Evolutionary conservation across 2,113 vertebrate species (phyloP).

Genomic region (Scophthalmus maximus): DNA sequence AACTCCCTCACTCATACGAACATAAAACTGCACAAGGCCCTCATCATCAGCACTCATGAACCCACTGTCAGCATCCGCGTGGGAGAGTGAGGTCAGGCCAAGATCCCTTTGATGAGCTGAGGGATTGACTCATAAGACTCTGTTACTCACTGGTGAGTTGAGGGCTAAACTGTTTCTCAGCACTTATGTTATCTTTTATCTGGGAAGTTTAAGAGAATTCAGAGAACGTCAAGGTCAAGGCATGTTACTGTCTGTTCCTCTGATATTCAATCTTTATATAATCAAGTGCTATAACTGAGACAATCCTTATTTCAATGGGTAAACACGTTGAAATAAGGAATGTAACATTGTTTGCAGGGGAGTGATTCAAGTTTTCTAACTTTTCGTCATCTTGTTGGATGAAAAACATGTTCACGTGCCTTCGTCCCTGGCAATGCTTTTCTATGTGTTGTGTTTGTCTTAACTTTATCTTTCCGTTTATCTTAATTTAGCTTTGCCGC

Average conservation of each 20-base stretch:
- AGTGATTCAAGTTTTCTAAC: no score
- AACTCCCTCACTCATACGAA: slow-evolving; percentile 20
- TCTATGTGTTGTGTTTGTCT: no score
- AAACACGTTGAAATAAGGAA: no score
- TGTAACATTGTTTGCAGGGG: no score
- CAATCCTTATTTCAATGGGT: no score
- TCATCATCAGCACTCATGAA: slow-evolving; percentile 61
- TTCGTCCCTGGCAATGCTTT: no score
- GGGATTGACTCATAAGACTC: slow-evolving; percentile 21
- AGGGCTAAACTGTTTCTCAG: slow-evolving; percentile 11
- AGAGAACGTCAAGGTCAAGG: not conserved
- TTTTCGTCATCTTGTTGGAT: no score
- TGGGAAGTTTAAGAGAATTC: slow-evolving; percentile 3
- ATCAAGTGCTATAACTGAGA: no score
- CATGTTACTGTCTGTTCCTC: not conserved
- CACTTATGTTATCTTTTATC: not conserved
- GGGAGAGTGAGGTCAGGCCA: slow-evolving; percentile 52
- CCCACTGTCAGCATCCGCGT: slow-evolving; percentile 57
- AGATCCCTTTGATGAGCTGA: slow-evolving; percentile 48
- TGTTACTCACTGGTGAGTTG: slow-evolving; percentile 7
- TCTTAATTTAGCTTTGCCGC: no score
- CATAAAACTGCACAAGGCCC: slow-evolving; percentile 31
- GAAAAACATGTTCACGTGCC: no score
- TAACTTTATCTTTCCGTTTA: no score
- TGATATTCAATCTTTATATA: no score